phyloP scores from a whole-genome alignment of 2,888 invertebrate species.

The Hetaerina titia region DNA sequence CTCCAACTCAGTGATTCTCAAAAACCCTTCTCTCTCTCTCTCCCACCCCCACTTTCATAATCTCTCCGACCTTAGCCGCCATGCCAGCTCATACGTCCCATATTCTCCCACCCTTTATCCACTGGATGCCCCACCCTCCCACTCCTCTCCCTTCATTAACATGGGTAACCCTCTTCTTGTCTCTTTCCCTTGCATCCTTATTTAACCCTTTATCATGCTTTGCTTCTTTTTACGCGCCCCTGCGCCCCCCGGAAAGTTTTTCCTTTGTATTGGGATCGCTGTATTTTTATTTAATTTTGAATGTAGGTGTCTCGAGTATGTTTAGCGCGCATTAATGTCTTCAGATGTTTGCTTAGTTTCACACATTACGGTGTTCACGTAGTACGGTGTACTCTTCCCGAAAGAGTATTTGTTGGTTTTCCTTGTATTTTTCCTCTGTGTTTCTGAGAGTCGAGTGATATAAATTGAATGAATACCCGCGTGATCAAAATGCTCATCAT shows the following conservation, averaged over 20 bases:
- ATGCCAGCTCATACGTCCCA: background rate
- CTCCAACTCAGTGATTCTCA: background rate
- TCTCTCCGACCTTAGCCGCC: background rate
- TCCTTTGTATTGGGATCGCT: background rate
- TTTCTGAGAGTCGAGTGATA: too few relatives aligned
- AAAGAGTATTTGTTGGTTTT: too few relatives aligned
- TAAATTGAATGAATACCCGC: too few relatives aligned
- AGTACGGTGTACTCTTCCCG: too few relatives aligned
- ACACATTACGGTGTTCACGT: too few relatives aligned
- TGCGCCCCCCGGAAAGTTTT: background rate
- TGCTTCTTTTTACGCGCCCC: background rate
- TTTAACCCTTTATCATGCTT: slow-evolving; percentile 2
- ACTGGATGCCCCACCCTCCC: background rate
- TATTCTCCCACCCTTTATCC: background rate
- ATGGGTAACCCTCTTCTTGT: background rate
- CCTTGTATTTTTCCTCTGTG: too few relatives aligned
- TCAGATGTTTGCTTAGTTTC: too few relatives aligned
- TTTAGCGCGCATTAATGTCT: too few relatives aligned
- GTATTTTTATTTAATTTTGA: background rate
- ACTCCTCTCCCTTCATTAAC: background rate
- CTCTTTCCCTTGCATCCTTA: background rate
- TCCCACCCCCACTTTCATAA: background rate
- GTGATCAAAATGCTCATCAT: too few relatives aligned
- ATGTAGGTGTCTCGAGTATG: too few relatives aligned
- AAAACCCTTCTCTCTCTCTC: background rate